A percentile compares a stretch with the other conserved stretches of the same genome.
phyloP scores from a whole-genome alignment of 2,797 vertebrate genomes.

The Poecilia velifera region DNA sequence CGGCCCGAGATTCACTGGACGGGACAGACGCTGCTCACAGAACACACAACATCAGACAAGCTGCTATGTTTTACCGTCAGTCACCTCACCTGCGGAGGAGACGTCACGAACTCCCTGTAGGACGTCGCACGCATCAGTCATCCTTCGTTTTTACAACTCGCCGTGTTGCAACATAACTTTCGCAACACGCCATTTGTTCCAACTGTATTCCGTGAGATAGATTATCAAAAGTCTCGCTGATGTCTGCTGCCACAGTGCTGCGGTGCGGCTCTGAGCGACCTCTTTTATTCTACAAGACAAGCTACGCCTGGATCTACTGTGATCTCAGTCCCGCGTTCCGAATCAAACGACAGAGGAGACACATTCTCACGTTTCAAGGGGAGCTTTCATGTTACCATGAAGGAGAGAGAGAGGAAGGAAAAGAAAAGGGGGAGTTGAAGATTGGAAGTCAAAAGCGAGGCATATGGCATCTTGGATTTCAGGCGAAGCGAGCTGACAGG shows the following conservation, averaged over 20 bases:
- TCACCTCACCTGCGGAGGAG: constrained; percentile 4
- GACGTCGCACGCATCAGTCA: not conserved
- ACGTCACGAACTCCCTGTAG: not conserved
- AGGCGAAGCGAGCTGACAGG: constrained; percentile 86
- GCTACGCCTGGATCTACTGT: constrained; percentile 61
- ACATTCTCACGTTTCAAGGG: constrained; percentile 63
- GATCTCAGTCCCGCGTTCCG: constrained; percentile 67
- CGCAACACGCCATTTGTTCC: constrained; percentile 22
- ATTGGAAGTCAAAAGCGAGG: constrained; percentile 76
- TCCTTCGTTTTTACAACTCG: not conserved
- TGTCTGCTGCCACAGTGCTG: constrained; percentile 21
- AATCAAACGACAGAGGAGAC: constrained; percentile 66
- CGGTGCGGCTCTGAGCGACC: constrained; percentile 48
- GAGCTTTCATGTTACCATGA: constrained; percentile 78
- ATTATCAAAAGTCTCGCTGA: constrained; percentile 47
- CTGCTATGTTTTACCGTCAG: constrained; percentile 6
- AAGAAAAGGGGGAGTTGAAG: constrained; percentile 32
- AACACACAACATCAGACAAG: constrained; percentile 15
- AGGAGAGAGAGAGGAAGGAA: constrained; percentile 38
- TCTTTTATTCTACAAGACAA: constrained; percentile 67
- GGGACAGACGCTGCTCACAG: constrained; percentile 37
- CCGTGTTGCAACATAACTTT: constrained; percentile 1
- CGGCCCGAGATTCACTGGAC: constrained; percentile 58
- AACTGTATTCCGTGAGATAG: constrained; percentile 27
- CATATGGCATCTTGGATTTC: constrained; percentile 88